Base-by-base conservation (phyloP, 2,888 invertebrate genomes). In the Rhyacophila evoluta region DNA sequence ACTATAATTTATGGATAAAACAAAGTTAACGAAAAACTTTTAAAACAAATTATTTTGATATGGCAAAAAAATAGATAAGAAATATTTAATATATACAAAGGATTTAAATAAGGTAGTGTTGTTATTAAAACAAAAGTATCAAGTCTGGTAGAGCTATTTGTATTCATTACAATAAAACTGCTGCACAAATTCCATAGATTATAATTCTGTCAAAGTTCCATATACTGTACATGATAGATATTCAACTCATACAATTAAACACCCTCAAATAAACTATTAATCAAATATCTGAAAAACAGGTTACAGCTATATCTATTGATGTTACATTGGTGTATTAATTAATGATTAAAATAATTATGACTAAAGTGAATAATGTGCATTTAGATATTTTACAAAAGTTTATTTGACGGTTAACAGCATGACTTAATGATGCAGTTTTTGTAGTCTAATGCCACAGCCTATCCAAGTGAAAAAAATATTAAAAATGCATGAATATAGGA, bases 371-470 rank as follows among this genome's bases (percentile, higher is more conserved):
- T n/a, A n/a, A n/a, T n/a, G n/a, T n/a, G n/a, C n/a, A n/a, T n/a
- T n/a, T n/a, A n/a, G n/a, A n/a, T n/a, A n/a, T n/a, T n/a, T n/a
- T n/a, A n/a, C n/a, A n/a, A n/a, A n/a, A n/a, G n/a, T n/a, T n/a
- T n/a, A n/a, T n/a, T n/a, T n/a, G n/a, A 41, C 6, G 29, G 6
- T 33, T 33, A 33, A 33, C 6, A 4, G 29, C 29, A 33, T 33
- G 6, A 2, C 2, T 33, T 33, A 33, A 33, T 33, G 6, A 33
- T 33, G 6, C 29, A 2, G 29, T 33, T n/a, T n/a, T n/a, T n/a
- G 10, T 36, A 72, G 72, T 72, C 72, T 36, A 25, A 72, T 2
- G 72, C 37, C 37, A 72, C 33, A 33, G 72, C 72, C 72, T 72
- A 41, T 19, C 15, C 15, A 15, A 70, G 15, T 28, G 29, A 12